phyloP scores from a whole-genome alignment of 2,113 vertebrate species.

The Nyctereutes procyonoides region DNA sequence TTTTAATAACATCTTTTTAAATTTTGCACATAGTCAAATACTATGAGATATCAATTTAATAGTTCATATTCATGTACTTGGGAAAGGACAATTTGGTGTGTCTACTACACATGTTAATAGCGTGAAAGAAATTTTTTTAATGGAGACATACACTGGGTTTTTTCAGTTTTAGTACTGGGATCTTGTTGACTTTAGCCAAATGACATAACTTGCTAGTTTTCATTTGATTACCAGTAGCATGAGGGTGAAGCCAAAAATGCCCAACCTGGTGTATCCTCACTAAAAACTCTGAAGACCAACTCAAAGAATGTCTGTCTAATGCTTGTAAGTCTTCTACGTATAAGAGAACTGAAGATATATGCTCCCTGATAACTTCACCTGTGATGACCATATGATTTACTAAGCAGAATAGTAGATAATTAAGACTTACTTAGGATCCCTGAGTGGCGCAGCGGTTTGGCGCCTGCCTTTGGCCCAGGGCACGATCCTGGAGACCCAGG shows the following conservation, averaged over 20 bases:
- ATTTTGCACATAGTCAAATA: neutral
- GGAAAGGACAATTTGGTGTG: neutral
- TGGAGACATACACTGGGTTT: neutral
- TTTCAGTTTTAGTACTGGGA: neutral
- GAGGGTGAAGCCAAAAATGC: neutral
- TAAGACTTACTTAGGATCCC: neutral
- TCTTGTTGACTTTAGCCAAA: neutral
- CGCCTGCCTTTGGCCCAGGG: too few relatives aligned
- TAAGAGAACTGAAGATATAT: neutral
- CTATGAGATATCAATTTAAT: neutral
- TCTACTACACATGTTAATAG: neutral
- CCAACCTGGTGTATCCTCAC: neutral
- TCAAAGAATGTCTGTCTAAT: neutral
- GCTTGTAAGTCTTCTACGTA: neutral
- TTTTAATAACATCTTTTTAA: neutral
- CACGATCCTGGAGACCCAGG: too few relatives aligned
- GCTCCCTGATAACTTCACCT: neutral
- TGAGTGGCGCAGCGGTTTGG: too few relatives aligned
- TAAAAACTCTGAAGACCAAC: neutral
- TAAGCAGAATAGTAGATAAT: neutral
- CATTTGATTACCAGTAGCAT: neutral
- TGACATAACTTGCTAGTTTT: neutral
- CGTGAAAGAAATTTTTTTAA: neutral
- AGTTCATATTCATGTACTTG: neutral
- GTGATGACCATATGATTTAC: neutral